These are phyloP conservation scores for Ichneumoninae sp. DNA, from an alignment of 2,888 invertebrate genomes.

Conservation along the genomic window DNA sequence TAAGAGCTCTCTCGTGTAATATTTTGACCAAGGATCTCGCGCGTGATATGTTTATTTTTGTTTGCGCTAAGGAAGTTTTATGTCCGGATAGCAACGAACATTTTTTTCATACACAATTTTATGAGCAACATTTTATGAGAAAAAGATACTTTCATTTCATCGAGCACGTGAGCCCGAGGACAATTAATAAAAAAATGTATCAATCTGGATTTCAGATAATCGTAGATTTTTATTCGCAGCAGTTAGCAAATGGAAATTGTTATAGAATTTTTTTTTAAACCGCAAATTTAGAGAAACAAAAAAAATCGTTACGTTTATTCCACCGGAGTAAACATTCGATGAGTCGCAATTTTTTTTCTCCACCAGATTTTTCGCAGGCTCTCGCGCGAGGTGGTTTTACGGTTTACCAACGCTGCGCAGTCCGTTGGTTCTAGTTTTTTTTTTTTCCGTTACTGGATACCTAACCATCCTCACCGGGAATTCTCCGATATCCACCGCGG, in stretches of 20 bases:
- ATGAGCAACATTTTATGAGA: no score
- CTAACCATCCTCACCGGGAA: slow-evolving; percentile 4
- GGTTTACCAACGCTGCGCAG: slow-evolving; percentile 31
- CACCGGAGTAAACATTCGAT: slow-evolving; percentile 36
- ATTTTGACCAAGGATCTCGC: slow-evolving; percentile 34
- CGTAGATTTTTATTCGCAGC: no score
- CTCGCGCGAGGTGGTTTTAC: slow-evolving; percentile 28
- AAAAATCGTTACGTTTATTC: neutral
- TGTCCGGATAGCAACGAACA: neutral
- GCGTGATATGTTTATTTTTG: slow-evolving; percentile 7
- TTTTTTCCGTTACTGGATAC: slow-evolving; percentile 44
- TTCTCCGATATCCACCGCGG: slow-evolving; percentile 25
- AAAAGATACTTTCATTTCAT: neutral
- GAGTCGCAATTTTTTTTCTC: slow-evolving; percentile 17
- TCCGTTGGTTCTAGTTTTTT: slow-evolving; percentile 42
- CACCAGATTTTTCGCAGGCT: slow-evolving; percentile 15
- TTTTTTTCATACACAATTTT: neutral
- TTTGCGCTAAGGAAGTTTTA: neutral
- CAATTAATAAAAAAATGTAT: no score
- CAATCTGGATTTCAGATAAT: no score
- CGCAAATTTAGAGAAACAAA: neutral
- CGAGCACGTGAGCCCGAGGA: no score
- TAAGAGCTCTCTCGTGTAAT: slow-evolving; percentile 29
- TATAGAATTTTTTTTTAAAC: no score
- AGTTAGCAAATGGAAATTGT: no score